phyloP scores from a whole-genome alignment of 2,888 invertebrate genomes.

The Branchipolynoe longqiensis region DNA sequence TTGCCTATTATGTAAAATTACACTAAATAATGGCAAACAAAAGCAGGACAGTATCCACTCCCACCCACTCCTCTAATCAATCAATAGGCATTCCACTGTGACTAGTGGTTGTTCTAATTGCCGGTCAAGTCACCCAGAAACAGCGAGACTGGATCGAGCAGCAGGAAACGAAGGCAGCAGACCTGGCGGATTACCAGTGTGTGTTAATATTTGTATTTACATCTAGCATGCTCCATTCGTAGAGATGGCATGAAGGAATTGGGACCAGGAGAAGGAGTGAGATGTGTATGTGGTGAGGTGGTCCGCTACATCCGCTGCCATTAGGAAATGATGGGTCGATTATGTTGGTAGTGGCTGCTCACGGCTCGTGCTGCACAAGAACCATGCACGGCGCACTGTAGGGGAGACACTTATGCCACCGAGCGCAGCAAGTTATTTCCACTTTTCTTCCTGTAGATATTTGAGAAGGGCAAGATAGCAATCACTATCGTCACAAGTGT shows the following conservation, averaged over 20 bases:
- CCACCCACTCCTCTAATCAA: not conserved
- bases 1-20: not conserved
- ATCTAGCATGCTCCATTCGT: not conserved
- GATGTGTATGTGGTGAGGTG: not conserved
- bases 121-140: not conserved
- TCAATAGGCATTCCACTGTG: not conserved
- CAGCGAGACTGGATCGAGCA: not conserved
- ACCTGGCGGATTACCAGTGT: too few relatives aligned
- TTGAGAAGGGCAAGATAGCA: too few relatives aligned
- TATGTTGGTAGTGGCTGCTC: not conserved
- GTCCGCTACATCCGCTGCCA: not conserved
- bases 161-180: too few relatives aligned
- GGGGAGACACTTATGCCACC: too few relatives aligned
- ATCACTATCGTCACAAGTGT: conserved; percentile 50
- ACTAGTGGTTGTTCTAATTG: not conserved
- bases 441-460: too few relatives aligned
- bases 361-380: not conserved
- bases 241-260: not conserved
- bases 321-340: not conserved
- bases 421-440: too few relatives aligned
- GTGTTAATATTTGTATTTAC: not conserved
- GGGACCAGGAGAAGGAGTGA: not conserved
- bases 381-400: not conserved
- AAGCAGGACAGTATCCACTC: not conserved
- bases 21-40: not conserved